Base-by-base conservation (phyloP, 2,797 vertebrate species). In the Mormyrops attenuatus region DNA sequence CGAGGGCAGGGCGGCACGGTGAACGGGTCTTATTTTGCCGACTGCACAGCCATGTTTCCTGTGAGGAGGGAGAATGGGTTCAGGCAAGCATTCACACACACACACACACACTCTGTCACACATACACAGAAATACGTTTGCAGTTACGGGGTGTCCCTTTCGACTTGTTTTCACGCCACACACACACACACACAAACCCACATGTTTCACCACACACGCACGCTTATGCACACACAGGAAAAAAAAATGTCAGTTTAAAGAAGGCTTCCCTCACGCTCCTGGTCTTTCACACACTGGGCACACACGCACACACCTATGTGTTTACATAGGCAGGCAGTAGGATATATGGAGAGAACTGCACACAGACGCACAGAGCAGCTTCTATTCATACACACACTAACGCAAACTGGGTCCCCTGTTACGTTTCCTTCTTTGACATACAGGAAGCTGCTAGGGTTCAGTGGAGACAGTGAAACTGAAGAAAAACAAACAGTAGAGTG, bases 351-450 rank as follows among this genome's bases (percentile, higher is more conserved):
- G 52, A 85, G 89, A 91, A 69, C 50, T 22, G 38, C 11, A 88
- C 13, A 93, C 92, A 91, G 80, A 91, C 85, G 90, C 88, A 92
- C 92, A 93, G 93, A 90, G 93, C 93, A 66, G 84, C 91, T 90
- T 92, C 89, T 92, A 93, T 93, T 92, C 92, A n/a, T 92, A 89
- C 89, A 92, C 92, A 92, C 90, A 90, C 90, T 93, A 90, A 91
- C 89, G 90, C 90, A 92, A 88, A 90, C 52, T 90, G 50, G 73
- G 90, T 90, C 89, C 93, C 94, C 94, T 94, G 92, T 91, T 91
- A 89, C 93, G 92, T 94, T 95, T 96, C 94, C 94, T 92, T 92
- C 91, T 95, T 90, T 89, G 47, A 91, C 89, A 90, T 89, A 95
- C 94, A 95, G 95, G 95, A 96, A 96, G 93, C 95, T 90, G 57